phyloP scores from a whole-genome alignment of 2,888 invertebrate species.

The Arrhopalites spinosus region DNA sequence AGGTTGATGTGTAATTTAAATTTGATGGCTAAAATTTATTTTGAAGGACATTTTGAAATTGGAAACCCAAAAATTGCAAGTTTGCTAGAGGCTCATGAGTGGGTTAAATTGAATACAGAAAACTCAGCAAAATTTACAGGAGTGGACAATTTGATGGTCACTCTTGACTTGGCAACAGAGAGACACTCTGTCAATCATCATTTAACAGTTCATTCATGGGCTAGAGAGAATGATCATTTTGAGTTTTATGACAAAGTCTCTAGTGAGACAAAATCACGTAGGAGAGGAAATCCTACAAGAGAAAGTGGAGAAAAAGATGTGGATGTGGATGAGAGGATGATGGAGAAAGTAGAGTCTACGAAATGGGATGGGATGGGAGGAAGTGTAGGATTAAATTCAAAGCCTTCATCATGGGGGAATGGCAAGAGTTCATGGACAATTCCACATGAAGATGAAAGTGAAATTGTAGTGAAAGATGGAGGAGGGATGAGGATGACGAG shows the following conservation, averaged over 20 bases:
- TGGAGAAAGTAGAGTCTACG: not conserved
- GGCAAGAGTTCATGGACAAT: not conserved
- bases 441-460: not conserved
- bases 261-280: not conserved
- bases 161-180: conserved; percentile 25
- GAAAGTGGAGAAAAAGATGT: not conserved
- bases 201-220: conserved; percentile 28
- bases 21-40: not conserved
- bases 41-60: conserved; percentile 38
- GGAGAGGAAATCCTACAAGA: not conserved
- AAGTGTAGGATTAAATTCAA: not conserved
- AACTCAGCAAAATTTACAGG: conserved; percentile 32
- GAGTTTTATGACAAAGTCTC: not conserved
- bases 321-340: not conserved
- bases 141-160: conserved; percentile 32
- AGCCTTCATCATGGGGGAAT: not conserved
- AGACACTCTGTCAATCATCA: conserved; percentile 34
- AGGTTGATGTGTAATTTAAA: not conserved
- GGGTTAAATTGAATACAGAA: conserved; percentile 35
- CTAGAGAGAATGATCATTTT: not conserved
- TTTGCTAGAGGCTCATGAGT: conserved; percentile 28
- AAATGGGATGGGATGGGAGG: not conserved
- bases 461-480: not conserved
- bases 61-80: conserved; percentile 20
- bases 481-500: conserved; percentile 10